Evolutionary conservation across 2,888 invertebrate genomes (phyloP).

Genomic region (Pemphredon lugubris): DNA sequence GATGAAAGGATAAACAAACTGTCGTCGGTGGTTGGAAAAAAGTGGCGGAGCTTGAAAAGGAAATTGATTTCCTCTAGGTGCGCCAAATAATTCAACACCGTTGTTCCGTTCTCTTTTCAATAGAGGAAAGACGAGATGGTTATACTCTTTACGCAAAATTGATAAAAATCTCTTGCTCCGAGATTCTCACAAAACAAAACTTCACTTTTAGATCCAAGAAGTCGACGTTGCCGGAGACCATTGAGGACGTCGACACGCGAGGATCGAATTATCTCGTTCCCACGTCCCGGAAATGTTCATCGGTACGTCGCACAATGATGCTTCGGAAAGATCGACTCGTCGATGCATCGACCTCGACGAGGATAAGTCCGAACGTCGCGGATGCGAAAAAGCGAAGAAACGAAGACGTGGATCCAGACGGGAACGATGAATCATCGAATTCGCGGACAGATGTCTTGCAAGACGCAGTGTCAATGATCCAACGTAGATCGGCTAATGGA

Average conservation of each 20-base stretch:
- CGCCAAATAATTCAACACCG: background rate
- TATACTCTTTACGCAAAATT: too few relatives aligned
- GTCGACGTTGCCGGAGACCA: background rate
- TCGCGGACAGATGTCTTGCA: background rate
- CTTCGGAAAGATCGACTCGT: background rate
- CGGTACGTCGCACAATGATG: conserved; percentile 12
- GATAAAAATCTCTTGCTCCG: too few relatives aligned
- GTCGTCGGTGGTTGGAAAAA: background rate
- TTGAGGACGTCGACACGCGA: background rate
- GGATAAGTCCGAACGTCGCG: background rate
- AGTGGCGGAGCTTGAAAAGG: conserved; percentile 10
- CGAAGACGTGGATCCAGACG: background rate
- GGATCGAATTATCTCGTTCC: background rate
- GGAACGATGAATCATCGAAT: background rate
- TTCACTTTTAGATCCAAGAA: background rate
- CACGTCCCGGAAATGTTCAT: conserved; percentile 2
- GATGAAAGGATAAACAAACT: conserved; percentile 1
- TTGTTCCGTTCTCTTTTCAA: background rate
- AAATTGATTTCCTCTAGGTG: conserved; percentile 27
- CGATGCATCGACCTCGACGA: conserved; percentile 35
- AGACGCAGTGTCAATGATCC: conserved; percentile 17
- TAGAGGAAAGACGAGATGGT: too few relatives aligned
- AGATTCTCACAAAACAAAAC: background rate
- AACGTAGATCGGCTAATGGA: conserved; percentile 8
- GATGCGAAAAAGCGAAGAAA: background rate